Evolutionary conservation across 2,888 invertebrate species (phyloP).

Genomic region (Lypha dubia): DNA sequence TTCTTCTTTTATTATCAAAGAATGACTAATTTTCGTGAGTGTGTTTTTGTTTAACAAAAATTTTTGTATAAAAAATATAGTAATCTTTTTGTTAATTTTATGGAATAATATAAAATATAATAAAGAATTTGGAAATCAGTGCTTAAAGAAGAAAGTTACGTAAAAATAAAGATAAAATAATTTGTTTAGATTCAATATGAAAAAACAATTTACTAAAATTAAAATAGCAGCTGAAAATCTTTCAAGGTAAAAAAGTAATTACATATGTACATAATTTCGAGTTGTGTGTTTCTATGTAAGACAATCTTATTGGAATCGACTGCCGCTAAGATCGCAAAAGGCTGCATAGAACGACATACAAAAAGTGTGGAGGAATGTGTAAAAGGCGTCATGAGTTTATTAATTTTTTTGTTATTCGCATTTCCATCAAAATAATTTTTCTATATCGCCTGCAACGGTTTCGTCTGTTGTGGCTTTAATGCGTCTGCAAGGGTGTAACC

Average conservation of each 20-base stretch:
- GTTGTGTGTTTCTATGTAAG: constrained; percentile 49
- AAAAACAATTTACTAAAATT: constrained; percentile 83
- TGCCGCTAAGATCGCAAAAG: not conserved
- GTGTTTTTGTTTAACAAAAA: constrained; percentile 70
- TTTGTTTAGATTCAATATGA: constrained; percentile 78
- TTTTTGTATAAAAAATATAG: constrained; percentile 47
- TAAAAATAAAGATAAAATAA: constrained; percentile 36
- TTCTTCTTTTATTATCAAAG: constrained; percentile 72
- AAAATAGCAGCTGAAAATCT: constrained; percentile 83
- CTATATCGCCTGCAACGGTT: constrained; percentile 1
- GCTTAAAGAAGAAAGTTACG: constrained; percentile 43
- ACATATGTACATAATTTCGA: too few species aligned
- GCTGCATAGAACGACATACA: constrained; percentile 3
- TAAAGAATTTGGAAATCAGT: constrained; percentile 47
- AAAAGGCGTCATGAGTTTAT: constrained; percentile 45
- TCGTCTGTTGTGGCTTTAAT: constrained; percentile 37
- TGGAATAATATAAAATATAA: constrained; percentile 61
- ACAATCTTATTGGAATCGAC: constrained; percentile 36
- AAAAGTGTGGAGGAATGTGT: constrained; percentile 53
- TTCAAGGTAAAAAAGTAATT: constrained; percentile 79
- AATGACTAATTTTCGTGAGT: constrained; percentile 76
- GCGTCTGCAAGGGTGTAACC: constrained; percentile 50
- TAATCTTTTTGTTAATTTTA: constrained; percentile 43
- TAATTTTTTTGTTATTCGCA: constrained; percentile 12
- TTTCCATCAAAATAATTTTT: constrained; percentile 2